Evolutionary conservation across 1,140 invertebrate species (phyloP).

Genomic region (Nymphalis io): DNA sequence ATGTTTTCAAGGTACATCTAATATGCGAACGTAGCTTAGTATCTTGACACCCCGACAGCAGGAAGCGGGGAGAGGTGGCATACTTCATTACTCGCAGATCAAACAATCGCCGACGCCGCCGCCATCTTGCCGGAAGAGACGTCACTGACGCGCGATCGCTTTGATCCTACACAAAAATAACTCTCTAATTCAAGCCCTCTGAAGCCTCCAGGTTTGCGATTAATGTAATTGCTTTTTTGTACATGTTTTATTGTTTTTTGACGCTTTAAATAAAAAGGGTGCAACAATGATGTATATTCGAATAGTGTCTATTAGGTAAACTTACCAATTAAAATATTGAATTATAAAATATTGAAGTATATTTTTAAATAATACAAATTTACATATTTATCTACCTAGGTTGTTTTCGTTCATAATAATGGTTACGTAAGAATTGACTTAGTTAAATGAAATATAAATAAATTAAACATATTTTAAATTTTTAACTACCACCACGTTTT

Average conservation of each 20-base stretch:
- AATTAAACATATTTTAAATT: too few species aligned
- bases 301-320: neutral
- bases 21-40: conserved; percentile 58
- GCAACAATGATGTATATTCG: neutral
- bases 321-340: too few species aligned
- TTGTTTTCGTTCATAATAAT: neutral
- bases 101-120: conserved; percentile 72
- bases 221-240: conserved; percentile 33
- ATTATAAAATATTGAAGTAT: too few species aligned
- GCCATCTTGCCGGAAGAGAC: conserved; percentile 78
- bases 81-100: conserved; percentile 78
- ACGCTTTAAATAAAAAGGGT: conserved; percentile 17
- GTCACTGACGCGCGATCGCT: conserved; percentile 70
- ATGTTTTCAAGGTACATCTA: conserved; percentile 44
- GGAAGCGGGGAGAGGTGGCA: conserved; percentile 71
- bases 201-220: conserved; percentile 23
- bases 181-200: conserved; percentile 42
- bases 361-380: too few species aligned
- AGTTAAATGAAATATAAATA: neutral
- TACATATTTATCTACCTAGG: neutral
- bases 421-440: neutral
- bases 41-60: conserved; percentile 72
- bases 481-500: too few species aligned
- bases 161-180: conserved; percentile 75
- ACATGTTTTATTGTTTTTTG: conserved; percentile 26